phyloP scores from a whole-genome alignment of 2,888 invertebrate genomes.

The Platycnemis pennipes region DNA sequence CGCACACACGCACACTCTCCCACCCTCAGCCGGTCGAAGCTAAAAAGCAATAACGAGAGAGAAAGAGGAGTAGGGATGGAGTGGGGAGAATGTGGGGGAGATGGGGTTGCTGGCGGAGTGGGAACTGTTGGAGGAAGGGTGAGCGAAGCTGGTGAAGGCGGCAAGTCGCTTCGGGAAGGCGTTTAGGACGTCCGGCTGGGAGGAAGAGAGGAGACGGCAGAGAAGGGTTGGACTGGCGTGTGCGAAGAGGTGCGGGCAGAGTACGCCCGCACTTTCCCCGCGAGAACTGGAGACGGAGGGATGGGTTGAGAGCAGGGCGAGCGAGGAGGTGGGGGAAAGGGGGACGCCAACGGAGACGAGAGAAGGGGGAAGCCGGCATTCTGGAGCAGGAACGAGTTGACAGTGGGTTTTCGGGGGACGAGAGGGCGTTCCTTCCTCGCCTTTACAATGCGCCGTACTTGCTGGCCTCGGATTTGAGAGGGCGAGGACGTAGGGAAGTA shows the following conservation, averaged over 20 bases:
- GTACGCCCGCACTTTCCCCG: no score
- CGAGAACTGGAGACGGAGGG: no score
- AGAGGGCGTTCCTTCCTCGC: neutral
- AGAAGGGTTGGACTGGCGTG: neutral
- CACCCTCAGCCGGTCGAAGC: neutral
- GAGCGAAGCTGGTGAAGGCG: neutral
- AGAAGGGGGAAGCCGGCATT: neutral
- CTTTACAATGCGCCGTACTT: neutral
- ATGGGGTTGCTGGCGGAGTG: neutral
- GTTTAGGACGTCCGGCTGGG: neutral
- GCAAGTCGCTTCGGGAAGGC: constrained; percentile 23
- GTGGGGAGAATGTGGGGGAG: neutral
- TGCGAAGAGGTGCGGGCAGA: no score
- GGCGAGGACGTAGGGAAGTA: no score
- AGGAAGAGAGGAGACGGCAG: neutral
- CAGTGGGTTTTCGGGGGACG: constrained; percentile 45
- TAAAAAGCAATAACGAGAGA: constrained; percentile 57
- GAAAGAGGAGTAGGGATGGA: neutral
- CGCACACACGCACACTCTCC: no score
- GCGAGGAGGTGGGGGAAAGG: no score
- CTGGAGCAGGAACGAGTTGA: constrained; percentile 52
- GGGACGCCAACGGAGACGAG: neutral
- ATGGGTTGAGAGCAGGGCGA: no score
- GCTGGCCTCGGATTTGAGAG: no score
- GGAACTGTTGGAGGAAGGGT: neutral